Conservation (phyloP, 92 coral and sea anemone species). For the Epizoanthus fatuus region DNA sequence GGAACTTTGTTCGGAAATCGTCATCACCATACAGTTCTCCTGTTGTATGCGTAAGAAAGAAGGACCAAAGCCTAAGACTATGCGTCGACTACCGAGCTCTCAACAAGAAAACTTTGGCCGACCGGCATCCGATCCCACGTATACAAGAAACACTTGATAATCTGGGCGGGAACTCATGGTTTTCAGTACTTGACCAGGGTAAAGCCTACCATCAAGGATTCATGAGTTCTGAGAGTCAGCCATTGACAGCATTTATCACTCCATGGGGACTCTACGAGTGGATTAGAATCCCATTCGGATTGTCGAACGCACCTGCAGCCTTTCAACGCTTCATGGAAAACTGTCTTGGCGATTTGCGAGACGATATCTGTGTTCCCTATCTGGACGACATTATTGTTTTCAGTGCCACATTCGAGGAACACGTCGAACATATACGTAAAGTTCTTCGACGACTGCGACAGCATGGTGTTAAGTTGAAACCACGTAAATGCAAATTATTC, state of each 20-base stretch:
- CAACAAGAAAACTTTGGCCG: conserved; percentile 69
- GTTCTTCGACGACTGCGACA: conserved; percentile 57
- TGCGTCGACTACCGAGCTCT: conserved; percentile 80
- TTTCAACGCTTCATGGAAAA: conserved; percentile 74
- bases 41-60: conserved; percentile 73
- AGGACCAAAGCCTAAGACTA: conserved; percentile 68
- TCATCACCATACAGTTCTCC: conserved; percentile 67
- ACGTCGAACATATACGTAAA: conserved; percentile 53
- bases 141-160: conserved; percentile 75
- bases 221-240: conserved; percentile 65
- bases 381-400: conserved; percentile 65
- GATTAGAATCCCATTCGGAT: conserved; percentile 74
- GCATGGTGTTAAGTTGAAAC: conserved; percentile 71
- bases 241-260: conserved; percentile 65
- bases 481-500: conserved; percentile 61
- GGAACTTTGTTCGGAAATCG: conserved; percentile 60
- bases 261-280: conserved; percentile 80
- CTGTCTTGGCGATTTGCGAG: conserved; percentile 48
- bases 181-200: conserved; percentile 67
- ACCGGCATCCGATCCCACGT: conserved; percentile 79
- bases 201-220: conserved; percentile 82
- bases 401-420: conserved; percentile 63
- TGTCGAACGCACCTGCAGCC: conserved; percentile 65
- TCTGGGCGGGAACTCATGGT: not conserved
- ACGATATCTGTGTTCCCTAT: conserved; percentile 67